Base-by-base conservation (phyloP, 2,888 invertebrate genomes). In the Caenorhabditis parvicauda region DNA sequence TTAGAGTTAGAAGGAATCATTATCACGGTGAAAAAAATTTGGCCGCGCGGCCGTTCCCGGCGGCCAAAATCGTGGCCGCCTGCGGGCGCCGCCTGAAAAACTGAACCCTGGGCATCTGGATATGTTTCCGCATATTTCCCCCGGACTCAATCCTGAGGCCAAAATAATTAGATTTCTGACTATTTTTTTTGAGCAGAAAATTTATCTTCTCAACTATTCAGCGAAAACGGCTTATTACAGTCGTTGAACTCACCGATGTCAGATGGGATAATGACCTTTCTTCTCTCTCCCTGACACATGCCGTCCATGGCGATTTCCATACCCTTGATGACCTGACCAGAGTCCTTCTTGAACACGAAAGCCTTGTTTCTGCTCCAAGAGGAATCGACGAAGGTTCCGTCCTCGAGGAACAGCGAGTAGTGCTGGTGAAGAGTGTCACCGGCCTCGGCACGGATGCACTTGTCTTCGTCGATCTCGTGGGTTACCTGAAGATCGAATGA, bases 231-330 rank as follows among this genome's bases (percentile, higher is more conserved):
- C 5, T 21, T n/a, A n/a, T n/a, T n/a, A n/a, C n/a, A n/a, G n/a
- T n/a, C n/a, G n/a, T n/a, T n/a, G n/a, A n/a, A n/a, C 43, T 54
- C 39, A 74, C 75, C 76, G 1, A 72, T 62, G 44, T 74, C 72
- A 25, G 80, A 74, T 6, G 79, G 79, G 45, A 79, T 75, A 41
- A 77, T 62, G 28, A 79, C 67, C 47, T 70, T 74, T 17, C 79
- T 54, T 5, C 72, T 41, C 46, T 79, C 79, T 27, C 79, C 80
- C 55, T 79, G 70, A 49, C 79, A 79, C 79, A 79, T 79, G 19
- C 73, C 77, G 6, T 60, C 63, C 79, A 79, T 80, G 6, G 76
- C 79, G 2, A 70, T 56, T 35, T 80, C 79, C 75, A 80, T 80
- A 46, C 79, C 79, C 25, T 49, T 47, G 56, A 77, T 77, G 12